A percentile compares a stretch with the other conserved stretches of the same genome.
phyloP scores from a whole-genome alignment of 1,140 invertebrate species.

The Daktulosphaira vitifoliae region DNA sequence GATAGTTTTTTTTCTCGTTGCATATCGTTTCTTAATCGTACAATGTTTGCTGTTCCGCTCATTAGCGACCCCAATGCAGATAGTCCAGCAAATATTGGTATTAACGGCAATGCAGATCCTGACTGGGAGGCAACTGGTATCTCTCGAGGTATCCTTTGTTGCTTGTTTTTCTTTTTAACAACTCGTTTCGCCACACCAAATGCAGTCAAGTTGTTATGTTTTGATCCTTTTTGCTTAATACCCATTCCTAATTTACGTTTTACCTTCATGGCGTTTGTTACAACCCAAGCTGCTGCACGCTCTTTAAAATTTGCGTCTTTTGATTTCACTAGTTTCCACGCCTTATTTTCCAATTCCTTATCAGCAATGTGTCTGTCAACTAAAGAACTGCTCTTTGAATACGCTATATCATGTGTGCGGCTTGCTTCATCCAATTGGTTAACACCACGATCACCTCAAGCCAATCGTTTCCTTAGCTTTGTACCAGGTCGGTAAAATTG shows the following conservation, averaged over 20 bases:
- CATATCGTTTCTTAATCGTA: too few species aligned
- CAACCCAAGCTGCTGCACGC: slow-evolving; percentile 39
- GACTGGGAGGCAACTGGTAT: not conserved
- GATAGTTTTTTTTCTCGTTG: too few species aligned
- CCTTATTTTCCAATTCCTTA: slow-evolving; percentile 42
- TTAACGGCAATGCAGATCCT: not conserved
- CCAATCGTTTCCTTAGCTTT: slow-evolving; percentile 43
- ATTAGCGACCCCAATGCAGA: not conserved
- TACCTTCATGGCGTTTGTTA: slow-evolving; percentile 41
- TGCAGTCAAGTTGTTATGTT: too few species aligned
- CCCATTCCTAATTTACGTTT: slow-evolving; percentile 42
- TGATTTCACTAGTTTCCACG: slow-evolving; percentile 42
- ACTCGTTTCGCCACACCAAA: too few species aligned
- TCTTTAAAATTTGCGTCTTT: slow-evolving; percentile 42
- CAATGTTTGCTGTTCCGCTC: not conserved
- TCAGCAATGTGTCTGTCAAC: slow-evolving; percentile 43
- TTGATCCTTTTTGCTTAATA: not conserved
- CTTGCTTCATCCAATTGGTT: slow-evolving; percentile 45
- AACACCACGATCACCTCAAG: slow-evolving; percentile 43
- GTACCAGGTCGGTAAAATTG: slow-evolving; percentile 46
- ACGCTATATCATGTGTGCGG: slow-evolving; percentile 46
- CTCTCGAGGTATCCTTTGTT: not conserved
- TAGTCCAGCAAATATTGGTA: not conserved
- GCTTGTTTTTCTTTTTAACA: not conserved
- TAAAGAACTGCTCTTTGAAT: slow-evolving; percentile 42